A percentile compares a stretch with the other conserved stretches of the same genome.
These are phyloP conservation scores for Eulacestoma nigropectus DNA, from an alignment of 2,113 vertebrate genomes.

Conservation along the genomic window DNA sequence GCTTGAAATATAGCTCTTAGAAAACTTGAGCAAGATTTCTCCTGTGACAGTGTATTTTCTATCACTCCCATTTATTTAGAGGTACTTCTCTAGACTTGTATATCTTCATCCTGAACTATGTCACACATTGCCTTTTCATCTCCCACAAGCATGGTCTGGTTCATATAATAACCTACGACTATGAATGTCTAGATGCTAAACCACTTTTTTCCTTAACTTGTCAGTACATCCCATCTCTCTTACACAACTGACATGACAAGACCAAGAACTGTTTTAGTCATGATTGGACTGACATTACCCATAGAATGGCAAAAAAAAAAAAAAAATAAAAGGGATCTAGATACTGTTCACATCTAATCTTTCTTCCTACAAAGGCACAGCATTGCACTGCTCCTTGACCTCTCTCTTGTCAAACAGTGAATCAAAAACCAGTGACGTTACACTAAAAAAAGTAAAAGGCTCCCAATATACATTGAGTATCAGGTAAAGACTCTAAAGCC, in stretches of 20 bases:
- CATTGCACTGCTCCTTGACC: background rate
- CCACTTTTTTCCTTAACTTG: background rate
- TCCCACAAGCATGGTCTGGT: background rate
- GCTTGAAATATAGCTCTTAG: background rate
- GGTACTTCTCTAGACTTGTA: background rate
- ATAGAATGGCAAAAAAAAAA: background rate
- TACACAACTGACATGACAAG: background rate
- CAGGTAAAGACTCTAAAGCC: background rate
- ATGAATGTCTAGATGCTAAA: background rate
- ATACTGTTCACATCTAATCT: background rate
- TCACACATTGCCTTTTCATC: background rate
- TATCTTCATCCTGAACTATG: background rate
- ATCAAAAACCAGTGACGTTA: background rate
- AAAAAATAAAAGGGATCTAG: background rate
- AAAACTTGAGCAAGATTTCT: background rate
- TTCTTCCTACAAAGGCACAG: background rate
- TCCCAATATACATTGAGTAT: background rate
- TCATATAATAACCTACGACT: background rate
- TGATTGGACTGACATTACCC: background rate
- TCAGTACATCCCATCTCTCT: background rate
- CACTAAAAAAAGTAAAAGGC: background rate
- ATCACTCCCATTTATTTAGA: background rate
- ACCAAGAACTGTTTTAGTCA: background rate
- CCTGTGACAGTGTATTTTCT: background rate
- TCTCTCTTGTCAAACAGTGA: background rate